Conservation (phyloP, 2,113 vertebrate species). For the Lepisosteus osseus region DNA sequence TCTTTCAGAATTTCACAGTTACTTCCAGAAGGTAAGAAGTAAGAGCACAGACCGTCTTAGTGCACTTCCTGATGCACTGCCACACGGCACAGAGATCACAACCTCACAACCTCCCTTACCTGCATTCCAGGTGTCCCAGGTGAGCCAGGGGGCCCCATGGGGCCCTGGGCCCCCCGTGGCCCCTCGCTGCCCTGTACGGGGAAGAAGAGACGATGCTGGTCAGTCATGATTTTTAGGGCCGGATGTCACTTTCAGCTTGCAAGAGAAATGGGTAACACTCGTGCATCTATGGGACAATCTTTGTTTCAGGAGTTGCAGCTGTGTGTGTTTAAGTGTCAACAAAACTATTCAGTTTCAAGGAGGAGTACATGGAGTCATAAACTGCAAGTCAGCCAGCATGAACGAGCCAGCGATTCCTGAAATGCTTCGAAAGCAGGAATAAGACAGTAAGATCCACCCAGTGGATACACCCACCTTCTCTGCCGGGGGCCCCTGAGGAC, state of each 20-base stretch:
- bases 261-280: too few species aligned
- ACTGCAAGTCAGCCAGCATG: too few species aligned
- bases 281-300: too few species aligned
- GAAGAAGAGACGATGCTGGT: conserved; percentile 7
- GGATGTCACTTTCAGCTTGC: too few species aligned
- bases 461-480: conserved; percentile 72
- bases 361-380: neutral
- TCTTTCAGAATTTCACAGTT: too few species aligned
- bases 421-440: too few species aligned
- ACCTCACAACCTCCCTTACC: conserved; percentile 43
- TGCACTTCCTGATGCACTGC: neutral
- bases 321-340: neutral
- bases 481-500: conserved; percentile 70
- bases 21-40: too few species aligned
- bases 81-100: neutral
- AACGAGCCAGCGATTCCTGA: too few species aligned
- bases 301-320: neutral
- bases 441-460: too few species aligned
- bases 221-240: neutral
- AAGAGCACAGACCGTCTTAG: neutral
- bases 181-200: conserved; percentile 79
- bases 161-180: conserved; percentile 70
- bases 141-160: conserved; percentile 70
- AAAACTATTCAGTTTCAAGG: conserved; percentile 4
- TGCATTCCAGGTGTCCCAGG: conserved; percentile 76